Conservation (phyloP, 1,140 invertebrate genomes). For the Micrasema longulum region DNA sequence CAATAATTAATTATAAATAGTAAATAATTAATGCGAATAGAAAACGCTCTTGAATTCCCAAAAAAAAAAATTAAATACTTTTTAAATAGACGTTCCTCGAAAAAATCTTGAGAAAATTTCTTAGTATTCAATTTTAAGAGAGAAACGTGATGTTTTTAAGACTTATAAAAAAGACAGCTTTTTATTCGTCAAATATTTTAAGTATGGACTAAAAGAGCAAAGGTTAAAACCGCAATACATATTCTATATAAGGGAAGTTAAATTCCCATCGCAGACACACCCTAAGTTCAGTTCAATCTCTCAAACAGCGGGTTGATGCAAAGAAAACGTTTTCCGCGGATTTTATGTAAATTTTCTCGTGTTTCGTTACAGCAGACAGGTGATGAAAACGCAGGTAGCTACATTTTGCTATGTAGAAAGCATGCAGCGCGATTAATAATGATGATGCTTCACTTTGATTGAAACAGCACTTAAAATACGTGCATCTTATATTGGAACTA, state of each 20-base stretch:
- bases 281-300: slow-evolving; percentile 17
- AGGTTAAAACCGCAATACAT: slow-evolving; percentile 10
- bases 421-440: too few species aligned
- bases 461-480: too few species aligned
- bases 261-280: slow-evolving; percentile 20
- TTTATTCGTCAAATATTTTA: background rate
- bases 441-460: too few species aligned
- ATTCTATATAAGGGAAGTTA: background rate
- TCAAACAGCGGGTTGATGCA: slow-evolving; percentile 22
- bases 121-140: background rate
- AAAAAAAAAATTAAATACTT: background rate
- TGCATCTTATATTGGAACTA: too few species aligned
- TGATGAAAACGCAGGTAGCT: too few species aligned
- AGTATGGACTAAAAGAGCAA: background rate
- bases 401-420: too few species aligned
- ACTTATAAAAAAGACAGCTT: background rate
- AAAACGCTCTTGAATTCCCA: too few species aligned
- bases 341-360: slow-evolving; percentile 51
- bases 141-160: background rate
- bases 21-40: too few species aligned
- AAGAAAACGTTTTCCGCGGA: slow-evolving; percentile 45
- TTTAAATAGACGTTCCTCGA: background rate
- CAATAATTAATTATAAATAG: too few species aligned
- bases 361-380: slow-evolving; percentile 46
- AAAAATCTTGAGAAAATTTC: background rate